Evolutionary conservation across 35 echinoderm and acorn worm species (phyloP).

Genomic region (Heliocidaris tuberculata): DNA sequence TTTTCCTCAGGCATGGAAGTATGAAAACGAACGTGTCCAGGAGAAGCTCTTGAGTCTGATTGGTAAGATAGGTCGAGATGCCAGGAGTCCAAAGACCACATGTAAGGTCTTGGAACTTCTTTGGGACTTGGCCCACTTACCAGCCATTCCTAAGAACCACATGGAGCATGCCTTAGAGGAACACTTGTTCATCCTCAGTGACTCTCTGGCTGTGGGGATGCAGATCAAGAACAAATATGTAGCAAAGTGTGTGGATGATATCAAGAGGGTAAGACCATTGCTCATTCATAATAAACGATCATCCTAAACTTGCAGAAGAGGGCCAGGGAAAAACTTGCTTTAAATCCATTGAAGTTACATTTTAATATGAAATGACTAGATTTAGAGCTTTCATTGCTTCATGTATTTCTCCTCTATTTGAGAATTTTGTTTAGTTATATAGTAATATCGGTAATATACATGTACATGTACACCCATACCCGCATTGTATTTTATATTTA

Average conservation of each 20-base stretch:
- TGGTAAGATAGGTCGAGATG: constrained; percentile 88
- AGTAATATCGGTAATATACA: too few species aligned
- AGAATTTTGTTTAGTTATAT: too few species aligned
- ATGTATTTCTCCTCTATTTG: too few species aligned
- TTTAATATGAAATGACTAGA: too few species aligned
- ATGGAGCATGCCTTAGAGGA: constrained; percentile 95
- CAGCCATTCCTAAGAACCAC: constrained; percentile 77
- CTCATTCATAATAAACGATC: too few species aligned
- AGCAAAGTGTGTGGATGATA: constrained; percentile 92
- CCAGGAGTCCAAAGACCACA: constrained; percentile 80
- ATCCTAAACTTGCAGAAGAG: too few species aligned
- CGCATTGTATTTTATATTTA: too few species aligned
- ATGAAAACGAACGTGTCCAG: constrained; percentile 91
- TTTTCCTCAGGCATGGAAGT: constrained; percentile 82
- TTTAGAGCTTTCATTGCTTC: too few species aligned
- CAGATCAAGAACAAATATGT: constrained; percentile 91
- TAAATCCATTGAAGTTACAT: too few species aligned
- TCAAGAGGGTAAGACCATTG: constrained; percentile 76
- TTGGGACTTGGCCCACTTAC: constrained; percentile 94
- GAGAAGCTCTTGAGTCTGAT: constrained; percentile 97
- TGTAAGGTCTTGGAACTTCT: constrained; percentile 93
- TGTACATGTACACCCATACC: too few species aligned
- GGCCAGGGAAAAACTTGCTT: too few species aligned
- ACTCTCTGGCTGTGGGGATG: constrained; percentile 76
- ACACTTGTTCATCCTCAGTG: constrained; percentile 92